These are phyloP conservation scores for Artibeus lituratus DNA, from an alignment of 2,797 vertebrate genomes.

Conservation along the genomic window DNA sequence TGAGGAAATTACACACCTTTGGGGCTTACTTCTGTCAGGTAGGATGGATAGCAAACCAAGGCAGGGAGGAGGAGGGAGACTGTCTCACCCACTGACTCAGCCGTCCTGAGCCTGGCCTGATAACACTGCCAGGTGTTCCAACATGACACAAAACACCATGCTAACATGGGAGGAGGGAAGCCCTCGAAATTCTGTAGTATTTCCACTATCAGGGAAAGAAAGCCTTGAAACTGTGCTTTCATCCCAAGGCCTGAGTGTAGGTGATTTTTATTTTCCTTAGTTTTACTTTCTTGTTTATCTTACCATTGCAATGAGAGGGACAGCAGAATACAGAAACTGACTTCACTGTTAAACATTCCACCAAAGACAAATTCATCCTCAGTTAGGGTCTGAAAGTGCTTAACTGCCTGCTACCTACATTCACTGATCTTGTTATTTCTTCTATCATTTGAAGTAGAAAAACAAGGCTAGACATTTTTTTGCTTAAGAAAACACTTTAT, in stretches of 20 bases:
- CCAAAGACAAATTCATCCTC: not conserved
- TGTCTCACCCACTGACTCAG: no score
- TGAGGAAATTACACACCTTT: constrained; percentile 16
- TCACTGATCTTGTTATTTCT: not conserved
- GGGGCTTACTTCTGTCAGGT: not conserved
- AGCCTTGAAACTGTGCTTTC: no score
- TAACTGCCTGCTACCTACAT: not conserved
- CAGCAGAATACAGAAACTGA: not conserved
- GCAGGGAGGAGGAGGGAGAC: no score
- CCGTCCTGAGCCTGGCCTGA: no score
- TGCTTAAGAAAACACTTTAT: not conserved
- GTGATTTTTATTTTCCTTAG: not conserved
- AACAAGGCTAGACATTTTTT: not conserved
- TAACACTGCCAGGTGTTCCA: no score
- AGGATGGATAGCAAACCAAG: no score
- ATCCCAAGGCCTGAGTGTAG: not conserved
- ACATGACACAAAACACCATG: no score
- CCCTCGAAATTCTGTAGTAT: no score
- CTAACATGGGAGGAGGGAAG: no score
- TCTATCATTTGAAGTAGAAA: not conserved
- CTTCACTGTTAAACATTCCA: not conserved
- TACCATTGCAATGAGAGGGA: not conserved
- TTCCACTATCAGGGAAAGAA: no score
- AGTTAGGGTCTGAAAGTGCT: not conserved
- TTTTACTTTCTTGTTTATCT: constrained; percentile 13